These are phyloP conservation scores for Micronycteris hirsuta DNA, from an alignment of 2,113 vertebrate species.

Conservation along the genomic window DNA sequence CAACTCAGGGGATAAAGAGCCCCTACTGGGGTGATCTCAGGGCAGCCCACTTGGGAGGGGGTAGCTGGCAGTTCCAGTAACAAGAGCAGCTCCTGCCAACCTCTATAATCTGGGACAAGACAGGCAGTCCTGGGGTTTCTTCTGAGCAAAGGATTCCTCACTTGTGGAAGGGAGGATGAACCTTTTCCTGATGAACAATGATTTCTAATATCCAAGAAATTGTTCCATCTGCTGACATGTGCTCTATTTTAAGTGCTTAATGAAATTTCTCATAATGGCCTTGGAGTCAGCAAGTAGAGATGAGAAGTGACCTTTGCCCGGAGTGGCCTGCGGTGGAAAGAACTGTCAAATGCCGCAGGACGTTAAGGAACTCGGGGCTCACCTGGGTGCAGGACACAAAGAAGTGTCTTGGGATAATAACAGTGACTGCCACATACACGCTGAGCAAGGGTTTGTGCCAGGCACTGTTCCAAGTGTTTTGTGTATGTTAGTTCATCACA, in stretches of 20 bases:
- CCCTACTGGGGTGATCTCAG: not conserved
- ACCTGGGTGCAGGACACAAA: not conserved
- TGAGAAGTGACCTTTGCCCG: not conserved
- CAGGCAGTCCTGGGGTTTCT: not conserved
- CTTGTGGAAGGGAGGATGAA: not conserved
- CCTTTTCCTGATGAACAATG: not conserved
- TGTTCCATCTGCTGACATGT: not conserved
- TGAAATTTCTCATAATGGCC: not conserved
- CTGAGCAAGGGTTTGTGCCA: not conserved
- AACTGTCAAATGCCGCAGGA: not conserved
- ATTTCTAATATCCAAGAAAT: not conserved
- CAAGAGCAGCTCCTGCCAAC: not conserved
- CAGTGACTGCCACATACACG: accelerated
- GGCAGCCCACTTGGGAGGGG: not conserved
- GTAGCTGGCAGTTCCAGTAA: not conserved
- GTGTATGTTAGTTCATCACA: accelerated
- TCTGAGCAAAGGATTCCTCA: not conserved
- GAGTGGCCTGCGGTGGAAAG: not conserved
- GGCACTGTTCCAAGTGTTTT: not conserved
- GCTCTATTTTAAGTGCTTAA: not conserved
- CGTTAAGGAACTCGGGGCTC: not conserved
- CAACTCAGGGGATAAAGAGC: not conserved
- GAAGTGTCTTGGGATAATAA: not conserved
- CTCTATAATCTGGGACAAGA: not conserved
- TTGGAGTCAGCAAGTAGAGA: not conserved